These are phyloP conservation scores for Muscidifurax raptorellus DNA, from an alignment of 1,140 invertebrate genomes.

Conservation along the genomic window DNA sequence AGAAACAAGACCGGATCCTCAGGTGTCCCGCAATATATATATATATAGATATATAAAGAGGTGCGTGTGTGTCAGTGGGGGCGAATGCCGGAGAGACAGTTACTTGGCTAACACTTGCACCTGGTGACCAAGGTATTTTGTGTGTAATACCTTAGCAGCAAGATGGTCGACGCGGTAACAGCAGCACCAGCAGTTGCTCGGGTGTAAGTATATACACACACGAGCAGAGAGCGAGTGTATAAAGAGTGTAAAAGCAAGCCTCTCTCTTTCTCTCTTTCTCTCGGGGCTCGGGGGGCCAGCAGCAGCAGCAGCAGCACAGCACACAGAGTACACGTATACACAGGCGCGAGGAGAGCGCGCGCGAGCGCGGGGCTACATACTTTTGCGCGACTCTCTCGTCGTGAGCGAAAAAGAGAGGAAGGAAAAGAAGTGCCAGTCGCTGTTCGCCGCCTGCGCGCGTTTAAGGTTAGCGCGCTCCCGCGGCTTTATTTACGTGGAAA, in stretches of 20 bases:
- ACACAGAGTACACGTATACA: too few relatives aligned
- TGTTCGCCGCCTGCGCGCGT: neutral
- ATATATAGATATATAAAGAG: neutral
- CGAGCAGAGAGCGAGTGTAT: neutral
- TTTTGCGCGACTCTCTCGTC: too few relatives aligned
- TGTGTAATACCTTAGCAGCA: neutral
- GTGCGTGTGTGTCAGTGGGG: neutral
- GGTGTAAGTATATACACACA: neutral
- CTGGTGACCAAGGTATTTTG: neutral
- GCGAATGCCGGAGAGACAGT: neutral
- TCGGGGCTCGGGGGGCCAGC: too few relatives aligned
- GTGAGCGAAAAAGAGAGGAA: neutral
- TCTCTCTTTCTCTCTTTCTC: too few relatives aligned
- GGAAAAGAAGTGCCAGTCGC: constrained; percentile 25
- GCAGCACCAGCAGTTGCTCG: neutral
- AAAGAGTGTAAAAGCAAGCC: too few relatives aligned
- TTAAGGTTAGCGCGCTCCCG: constrained; percentile 34
- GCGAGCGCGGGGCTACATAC: too few relatives aligned
- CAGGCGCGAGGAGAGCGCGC: too few relatives aligned
- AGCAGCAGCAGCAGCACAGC: too few relatives aligned
- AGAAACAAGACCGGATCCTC: neutral
- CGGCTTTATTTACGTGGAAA: constrained; percentile 33
- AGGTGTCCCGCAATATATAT: neutral
- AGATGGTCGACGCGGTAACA: neutral
- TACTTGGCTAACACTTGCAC: neutral